Evolutionary conservation across 2,113 vertebrate species (phyloP).

Genomic region (Emydocephalus ijimae): DNA sequence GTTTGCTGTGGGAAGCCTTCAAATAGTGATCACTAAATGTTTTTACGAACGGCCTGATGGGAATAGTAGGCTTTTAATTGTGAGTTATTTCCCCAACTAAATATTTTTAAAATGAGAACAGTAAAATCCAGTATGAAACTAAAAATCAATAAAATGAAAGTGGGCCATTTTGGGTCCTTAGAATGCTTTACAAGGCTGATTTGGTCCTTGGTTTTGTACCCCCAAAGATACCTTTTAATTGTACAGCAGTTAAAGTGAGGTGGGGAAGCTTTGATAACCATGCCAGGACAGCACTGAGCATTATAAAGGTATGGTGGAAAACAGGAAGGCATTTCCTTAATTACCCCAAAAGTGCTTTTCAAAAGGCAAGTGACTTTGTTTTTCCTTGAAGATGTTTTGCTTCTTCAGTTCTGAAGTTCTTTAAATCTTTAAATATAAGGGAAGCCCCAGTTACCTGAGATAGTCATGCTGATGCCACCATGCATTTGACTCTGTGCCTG

Average conservation of each 20-base stretch:
- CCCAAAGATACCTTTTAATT: background rate
- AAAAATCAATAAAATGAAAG: background rate
- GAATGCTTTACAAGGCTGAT: background rate
- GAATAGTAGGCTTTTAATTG: background rate
- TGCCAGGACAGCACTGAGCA: background rate
- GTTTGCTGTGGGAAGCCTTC: background rate
- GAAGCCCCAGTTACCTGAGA: background rate
- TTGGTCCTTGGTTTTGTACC: background rate
- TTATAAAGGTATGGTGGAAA: background rate
- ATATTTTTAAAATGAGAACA: background rate
- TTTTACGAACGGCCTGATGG: background rate
- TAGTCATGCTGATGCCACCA: background rate
- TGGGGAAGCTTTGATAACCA: background rate
- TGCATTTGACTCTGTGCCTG: background rate
- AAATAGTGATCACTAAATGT: background rate
- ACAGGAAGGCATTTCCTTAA: background rate
- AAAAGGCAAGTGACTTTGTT: background rate
- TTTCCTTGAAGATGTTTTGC: background rate
- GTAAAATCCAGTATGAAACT: background rate
- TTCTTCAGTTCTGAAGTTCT: background rate
- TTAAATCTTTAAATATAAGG: background rate
- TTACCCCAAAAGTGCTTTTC: background rate
- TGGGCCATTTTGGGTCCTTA: background rate
- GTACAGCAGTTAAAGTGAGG: background rate
- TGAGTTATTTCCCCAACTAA: background rate